A percentile compares a stretch with the other conserved stretches of the same genome.
phyloP scores from a whole-genome alignment of 2,113 vertebrate genomes.

The Tauraco erythrolophus region DNA sequence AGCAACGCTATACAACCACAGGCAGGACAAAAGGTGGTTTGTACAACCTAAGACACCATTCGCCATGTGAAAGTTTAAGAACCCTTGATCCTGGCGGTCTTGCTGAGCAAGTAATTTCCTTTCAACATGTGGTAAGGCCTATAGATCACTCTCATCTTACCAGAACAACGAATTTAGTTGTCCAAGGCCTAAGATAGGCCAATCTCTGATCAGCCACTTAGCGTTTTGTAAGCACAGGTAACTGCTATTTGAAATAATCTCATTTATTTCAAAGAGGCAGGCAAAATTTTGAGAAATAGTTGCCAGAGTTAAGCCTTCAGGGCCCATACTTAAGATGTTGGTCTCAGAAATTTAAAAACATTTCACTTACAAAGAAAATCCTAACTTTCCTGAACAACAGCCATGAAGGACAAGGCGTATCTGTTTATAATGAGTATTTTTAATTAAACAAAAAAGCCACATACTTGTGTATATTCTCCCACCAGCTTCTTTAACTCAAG shows the following conservation, averaged over 20 bases:
- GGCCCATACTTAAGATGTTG: not conserved
- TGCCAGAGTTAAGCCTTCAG: not conserved
- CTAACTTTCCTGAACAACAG: not conserved
- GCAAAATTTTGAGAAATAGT: not conserved
- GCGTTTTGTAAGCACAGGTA: too few relatives aligned
- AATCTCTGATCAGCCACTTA: constrained; percentile 9
- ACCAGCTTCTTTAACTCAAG: not conserved
- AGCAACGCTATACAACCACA: not conserved
- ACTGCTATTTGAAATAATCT: constrained; percentile 18
- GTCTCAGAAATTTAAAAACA: not conserved
- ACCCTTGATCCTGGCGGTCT: not conserved
- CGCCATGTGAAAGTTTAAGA: not conserved
- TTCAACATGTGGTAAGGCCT: not conserved
- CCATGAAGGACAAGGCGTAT: not conserved
- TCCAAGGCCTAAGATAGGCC: not conserved
- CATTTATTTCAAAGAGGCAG: not conserved
- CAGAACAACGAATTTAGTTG: not conserved
- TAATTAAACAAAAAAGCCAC: not conserved
- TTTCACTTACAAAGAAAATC: not conserved
- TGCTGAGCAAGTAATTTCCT: constrained; percentile 18
- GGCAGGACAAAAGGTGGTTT: not conserved
- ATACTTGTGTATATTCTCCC: not conserved
- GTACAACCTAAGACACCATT: not conserved
- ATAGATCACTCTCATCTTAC: not conserved
- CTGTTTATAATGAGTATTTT: not conserved